Evolutionary conservation across 2,888 invertebrate genomes (phyloP), one percentile per base, ranked within the genome.

Genomic region (Acanthoscelides obtectus): DNA sequence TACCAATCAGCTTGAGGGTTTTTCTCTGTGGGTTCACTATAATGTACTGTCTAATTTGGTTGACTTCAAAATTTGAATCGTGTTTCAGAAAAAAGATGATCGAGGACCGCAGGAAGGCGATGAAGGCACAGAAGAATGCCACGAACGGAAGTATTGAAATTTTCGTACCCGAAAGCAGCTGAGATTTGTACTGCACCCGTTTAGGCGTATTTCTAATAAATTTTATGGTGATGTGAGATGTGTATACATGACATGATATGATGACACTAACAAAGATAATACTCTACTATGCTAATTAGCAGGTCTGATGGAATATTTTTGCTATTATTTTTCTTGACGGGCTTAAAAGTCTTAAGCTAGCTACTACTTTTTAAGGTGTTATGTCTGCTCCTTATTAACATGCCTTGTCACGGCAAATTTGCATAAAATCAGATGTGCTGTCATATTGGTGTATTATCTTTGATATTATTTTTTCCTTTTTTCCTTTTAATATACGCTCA

Each of bases 81-180:
- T 45, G 1, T 45, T 45, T 3, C 75, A 88, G 96, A 75, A 92
- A 93, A 79, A 92, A 93, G 79, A 89, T 97, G 88, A 85, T 96
- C 76, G 95, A 95, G 79, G 93, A 88, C 81, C 91, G 88, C 83
- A 89, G 94, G 82, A 87, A 88, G 75, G 90, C 88, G 8, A 89
- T 90, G 88, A 83, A 83, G 78, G 75, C 78, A 27, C 75, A 80
- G 21, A 79, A 78, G 45, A 75, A 81, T 75, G 74, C 81, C 73
- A 82, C 82, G 74, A 22, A 17, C 17, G 82, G 84, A 81, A 84
- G 77, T 79, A 84, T 86, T 77, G 85, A 86, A 84, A 85, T 86
- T 77, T 86, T 82, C 76, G 84, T 84, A 78, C 84, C 85, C 73
- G 85, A 86, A 82, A 81, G 82, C 72, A 85, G 85, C 83, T 84